phyloP scores from a whole-genome alignment of 2,113 vertebrate species.

The Protobothrops flavoviridis region DNA sequence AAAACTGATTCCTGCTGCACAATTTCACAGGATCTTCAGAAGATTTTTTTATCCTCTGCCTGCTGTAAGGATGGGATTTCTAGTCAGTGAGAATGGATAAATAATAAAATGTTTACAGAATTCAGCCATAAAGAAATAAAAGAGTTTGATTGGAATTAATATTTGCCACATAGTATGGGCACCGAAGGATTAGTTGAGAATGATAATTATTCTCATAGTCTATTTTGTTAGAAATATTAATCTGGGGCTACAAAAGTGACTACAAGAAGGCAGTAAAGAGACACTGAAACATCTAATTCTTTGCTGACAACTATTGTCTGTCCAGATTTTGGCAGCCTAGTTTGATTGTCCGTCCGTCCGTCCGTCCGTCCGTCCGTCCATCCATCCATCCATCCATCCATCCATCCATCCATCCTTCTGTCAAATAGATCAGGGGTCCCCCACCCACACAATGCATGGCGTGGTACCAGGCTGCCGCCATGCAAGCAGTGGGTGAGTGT shows the following conservation, averaged over 20 bases:
- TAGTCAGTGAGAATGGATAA: not conserved
- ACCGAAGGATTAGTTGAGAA: not conserved
- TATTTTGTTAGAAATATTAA: not conserved
- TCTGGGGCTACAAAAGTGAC: not conserved
- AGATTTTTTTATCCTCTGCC: not conserved
- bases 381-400: too few species aligned
- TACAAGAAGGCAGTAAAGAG: not conserved
- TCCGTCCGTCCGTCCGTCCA: too few species aligned
- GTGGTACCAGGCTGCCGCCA: not conserved
- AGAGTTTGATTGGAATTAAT: not conserved
- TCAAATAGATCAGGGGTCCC: not conserved
- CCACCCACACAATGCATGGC: too few species aligned
- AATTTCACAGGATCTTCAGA: not conserved
- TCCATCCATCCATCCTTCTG: not conserved
- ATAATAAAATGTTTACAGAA: not conserved
- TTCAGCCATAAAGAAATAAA: not conserved
- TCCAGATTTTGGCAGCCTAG: not conserved
- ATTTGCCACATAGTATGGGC: not conserved
- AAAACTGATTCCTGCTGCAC: not conserved
- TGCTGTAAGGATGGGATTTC: not conserved
- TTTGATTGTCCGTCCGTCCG: too few species aligned
- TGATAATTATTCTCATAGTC: not conserved
- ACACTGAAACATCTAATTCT: not conserved
- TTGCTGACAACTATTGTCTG: not conserved
- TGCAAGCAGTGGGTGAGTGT: not conserved